Conservation (phyloP, 2,888 invertebrate species). For the Temnothorax ravouxi region DNA sequence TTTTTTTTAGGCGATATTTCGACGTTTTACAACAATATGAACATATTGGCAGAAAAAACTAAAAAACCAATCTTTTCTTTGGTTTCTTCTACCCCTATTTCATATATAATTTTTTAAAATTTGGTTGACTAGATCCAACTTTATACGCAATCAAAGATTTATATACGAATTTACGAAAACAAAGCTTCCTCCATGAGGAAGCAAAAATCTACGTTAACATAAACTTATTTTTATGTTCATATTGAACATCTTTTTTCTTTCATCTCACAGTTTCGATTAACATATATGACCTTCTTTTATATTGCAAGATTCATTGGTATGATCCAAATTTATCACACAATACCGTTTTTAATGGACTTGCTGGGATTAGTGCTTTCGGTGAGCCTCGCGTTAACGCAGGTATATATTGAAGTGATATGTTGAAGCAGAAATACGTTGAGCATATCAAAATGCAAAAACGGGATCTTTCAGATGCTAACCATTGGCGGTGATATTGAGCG, state of each 20-base stretch:
- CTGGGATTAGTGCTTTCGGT: neutral
- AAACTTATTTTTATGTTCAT: neutral
- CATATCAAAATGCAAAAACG: neutral
- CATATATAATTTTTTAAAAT: too few species aligned
- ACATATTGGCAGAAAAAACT: too few species aligned
- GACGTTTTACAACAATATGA: too few species aligned
- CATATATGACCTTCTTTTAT: neutral
- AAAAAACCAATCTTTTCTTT: too few species aligned
- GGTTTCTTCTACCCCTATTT: too few species aligned
- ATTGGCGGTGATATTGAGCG: neutral
- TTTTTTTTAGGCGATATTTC: too few species aligned
- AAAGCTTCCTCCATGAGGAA: too few species aligned
- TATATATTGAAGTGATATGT: conserved; percentile 10
- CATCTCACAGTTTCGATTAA: neutral
- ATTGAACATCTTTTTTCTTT: neutral
- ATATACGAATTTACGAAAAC: too few species aligned
- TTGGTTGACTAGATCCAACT: too few species aligned
- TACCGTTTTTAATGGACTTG: conserved; percentile 23
- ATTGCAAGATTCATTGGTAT: conserved; percentile 25
- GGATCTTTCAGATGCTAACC: conserved; percentile 9
- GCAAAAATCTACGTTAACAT: neutral
- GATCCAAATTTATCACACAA: conserved; percentile 20
- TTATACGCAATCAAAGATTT: too few species aligned
- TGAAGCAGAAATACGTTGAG: neutral
- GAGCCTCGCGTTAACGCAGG: conserved; percentile 16